These are phyloP conservation scores for Megaceryle alcyon DNA, from an alignment of 2,797 vertebrate genomes.

Conservation along the genomic window DNA sequence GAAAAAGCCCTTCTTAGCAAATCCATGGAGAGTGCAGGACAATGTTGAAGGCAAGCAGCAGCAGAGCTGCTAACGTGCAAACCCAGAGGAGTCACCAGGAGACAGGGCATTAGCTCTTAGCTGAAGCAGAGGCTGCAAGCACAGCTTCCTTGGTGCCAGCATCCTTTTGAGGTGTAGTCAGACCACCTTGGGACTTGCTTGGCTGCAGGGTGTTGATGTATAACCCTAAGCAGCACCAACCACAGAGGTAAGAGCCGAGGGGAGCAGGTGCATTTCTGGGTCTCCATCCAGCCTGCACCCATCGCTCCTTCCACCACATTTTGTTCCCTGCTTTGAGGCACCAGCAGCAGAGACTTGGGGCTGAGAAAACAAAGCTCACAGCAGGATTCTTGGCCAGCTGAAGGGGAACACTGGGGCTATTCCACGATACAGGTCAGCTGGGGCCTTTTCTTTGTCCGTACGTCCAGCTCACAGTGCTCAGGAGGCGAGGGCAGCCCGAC, in stretches of 20 bases:
- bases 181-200: accelerated
- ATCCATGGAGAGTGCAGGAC: accelerated
- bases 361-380: not conserved
- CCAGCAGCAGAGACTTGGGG: not conserved
- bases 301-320: not conserved
- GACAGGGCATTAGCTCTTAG: accelerated
- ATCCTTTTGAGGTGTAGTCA: not conserved
- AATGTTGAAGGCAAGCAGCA: not conserved
- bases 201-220: accelerated
- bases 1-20: not conserved
- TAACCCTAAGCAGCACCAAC: not conserved
- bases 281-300: not conserved
- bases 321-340: not conserved
- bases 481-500: accelerated
- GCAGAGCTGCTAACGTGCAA: not conserved
- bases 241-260: not conserved
- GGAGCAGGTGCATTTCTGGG: not conserved
- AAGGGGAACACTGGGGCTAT: not conserved
- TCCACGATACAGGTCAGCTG: accelerated
- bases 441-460: not conserved
- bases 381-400: not conserved
- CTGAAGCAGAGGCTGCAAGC: not conserved
- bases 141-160: not conserved
- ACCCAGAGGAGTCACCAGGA: not conserved
- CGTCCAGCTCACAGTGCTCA: accelerated